Conservation (phyloP, 2,888 invertebrate species). For the Polymixis lichenea region DNA sequence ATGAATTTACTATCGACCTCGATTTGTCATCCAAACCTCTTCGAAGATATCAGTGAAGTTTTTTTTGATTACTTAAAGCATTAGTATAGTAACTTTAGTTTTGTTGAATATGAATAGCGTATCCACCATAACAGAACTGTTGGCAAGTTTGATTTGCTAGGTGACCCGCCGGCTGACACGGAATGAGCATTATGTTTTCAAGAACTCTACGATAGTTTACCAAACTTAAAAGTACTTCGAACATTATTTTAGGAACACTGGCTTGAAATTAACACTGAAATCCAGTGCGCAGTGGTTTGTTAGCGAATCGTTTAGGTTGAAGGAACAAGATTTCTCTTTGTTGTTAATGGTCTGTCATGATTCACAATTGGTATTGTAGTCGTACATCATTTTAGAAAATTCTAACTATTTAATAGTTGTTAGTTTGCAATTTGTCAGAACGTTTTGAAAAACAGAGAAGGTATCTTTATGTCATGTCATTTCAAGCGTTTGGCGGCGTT, state of each 20-base stretch:
- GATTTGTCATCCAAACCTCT: no score
- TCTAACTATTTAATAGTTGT: conserved; percentile 19
- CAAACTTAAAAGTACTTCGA: conserved; percentile 17
- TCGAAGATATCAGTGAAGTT: no score
- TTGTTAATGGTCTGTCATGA: conserved; percentile 32
- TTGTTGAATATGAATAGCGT: no score
- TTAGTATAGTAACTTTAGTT: no score
- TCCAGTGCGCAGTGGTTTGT: conserved; percentile 7
- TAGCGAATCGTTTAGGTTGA: conserved; percentile 28
- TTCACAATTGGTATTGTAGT: background rate
- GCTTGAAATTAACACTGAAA: conserved; percentile 17
- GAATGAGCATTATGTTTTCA: no score
- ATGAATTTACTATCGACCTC: no score
- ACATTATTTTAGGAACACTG: conserved; percentile 23
- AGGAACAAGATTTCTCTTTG: conserved; percentile 21
- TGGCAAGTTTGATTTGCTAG: no score
- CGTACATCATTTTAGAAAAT: conserved; percentile 18
- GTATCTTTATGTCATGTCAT: background rate
- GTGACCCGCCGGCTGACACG: no score
- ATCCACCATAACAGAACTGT: no score
- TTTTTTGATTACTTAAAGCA: no score
- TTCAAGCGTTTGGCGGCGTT: background rate
- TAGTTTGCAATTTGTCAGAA: conserved; percentile 23
- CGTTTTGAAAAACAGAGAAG: background rate
- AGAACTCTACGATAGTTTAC: conserved; percentile 28